A percentile compares a stretch with the other conserved stretches of the same genome.
Conservation (phyloP, 2,797 vertebrate species). For the Oreortyx pictus region DNA sequence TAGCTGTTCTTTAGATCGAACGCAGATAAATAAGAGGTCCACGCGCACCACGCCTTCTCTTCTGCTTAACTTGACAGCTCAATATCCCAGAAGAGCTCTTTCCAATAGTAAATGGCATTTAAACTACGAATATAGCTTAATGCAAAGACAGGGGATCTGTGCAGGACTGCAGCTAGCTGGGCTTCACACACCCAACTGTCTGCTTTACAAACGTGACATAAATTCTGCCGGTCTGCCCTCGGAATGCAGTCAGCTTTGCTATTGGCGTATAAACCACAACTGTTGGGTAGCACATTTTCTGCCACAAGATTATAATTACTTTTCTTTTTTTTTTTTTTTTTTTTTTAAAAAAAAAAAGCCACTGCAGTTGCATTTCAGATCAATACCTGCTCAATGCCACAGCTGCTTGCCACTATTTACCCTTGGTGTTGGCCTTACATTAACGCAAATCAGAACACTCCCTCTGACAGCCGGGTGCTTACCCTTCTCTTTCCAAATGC, state of each 20-base stretch:
- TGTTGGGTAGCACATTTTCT: neutral
- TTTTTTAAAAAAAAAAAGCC: neutral
- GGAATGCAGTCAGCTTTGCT: neutral
- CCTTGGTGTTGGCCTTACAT: neutral
- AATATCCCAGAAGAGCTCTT: neutral
- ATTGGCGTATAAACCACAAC: rapidly evolving
- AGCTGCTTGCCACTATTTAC: neutral
- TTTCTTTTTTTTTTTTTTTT: neutral
- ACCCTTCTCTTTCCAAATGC: neutral
- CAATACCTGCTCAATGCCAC: neutral
- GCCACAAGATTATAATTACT: neutral
- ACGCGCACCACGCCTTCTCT: neutral
- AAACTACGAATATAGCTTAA: neutral
- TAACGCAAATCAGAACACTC: constrained; percentile 1
- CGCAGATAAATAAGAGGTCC: neutral
- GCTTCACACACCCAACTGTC: rapidly evolving
- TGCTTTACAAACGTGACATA: neutral
- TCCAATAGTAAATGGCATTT: neutral
- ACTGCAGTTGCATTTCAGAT: neutral
- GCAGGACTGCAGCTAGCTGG: neutral
- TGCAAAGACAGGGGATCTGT: neutral
- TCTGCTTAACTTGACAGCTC: neutral
- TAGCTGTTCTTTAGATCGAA: neutral
- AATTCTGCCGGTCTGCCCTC: neutral
- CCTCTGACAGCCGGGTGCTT: neutral